Conservation (phyloP, 2,797 vertebrate species). For the Knipowitschia caucasica region DNA sequence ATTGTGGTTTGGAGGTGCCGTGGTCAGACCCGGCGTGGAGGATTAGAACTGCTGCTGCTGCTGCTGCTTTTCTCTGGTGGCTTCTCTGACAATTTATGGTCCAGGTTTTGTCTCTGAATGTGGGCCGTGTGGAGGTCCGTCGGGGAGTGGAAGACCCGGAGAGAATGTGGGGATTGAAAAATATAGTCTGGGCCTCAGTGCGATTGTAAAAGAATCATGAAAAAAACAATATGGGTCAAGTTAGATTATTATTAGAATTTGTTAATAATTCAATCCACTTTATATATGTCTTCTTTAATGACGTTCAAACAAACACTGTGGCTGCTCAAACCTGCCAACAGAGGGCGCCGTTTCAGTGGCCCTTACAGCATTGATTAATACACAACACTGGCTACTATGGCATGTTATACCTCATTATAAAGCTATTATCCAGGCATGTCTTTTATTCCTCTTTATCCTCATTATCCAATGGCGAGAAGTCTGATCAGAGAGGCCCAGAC, state of each 20-base stretch:
- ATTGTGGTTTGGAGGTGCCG: background rate
- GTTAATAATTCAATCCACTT: too few relatives aligned
- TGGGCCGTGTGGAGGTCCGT: background rate
- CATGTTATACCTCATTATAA: too few relatives aligned
- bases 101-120: constrained; percentile 1
- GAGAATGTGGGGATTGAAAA: background rate
- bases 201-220: background rate
- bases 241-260: background rate
- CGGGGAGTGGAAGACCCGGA: background rate
- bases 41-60: background rate
- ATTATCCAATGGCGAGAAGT: too few relatives aligned
- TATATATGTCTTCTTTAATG: too few relatives aligned
- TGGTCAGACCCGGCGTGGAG: background rate
- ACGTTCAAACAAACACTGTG: too few relatives aligned
- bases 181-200: background rate
- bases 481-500: too few relatives aligned
- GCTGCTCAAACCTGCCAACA: too few relatives aligned
- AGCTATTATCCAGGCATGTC: too few relatives aligned
- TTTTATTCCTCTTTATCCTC: too few relatives aligned
- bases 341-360: too few relatives aligned
- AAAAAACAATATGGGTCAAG: background rate
- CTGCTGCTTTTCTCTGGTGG: constrained; percentile 3
- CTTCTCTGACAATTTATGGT: constrained; percentile 5
- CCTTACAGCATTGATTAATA: too few relatives aligned
- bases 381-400: too few relatives aligned